Evolutionary conservation across 1,140 invertebrate species (phyloP).

Genomic region (Tyrophagus putrescentiae): DNA sequence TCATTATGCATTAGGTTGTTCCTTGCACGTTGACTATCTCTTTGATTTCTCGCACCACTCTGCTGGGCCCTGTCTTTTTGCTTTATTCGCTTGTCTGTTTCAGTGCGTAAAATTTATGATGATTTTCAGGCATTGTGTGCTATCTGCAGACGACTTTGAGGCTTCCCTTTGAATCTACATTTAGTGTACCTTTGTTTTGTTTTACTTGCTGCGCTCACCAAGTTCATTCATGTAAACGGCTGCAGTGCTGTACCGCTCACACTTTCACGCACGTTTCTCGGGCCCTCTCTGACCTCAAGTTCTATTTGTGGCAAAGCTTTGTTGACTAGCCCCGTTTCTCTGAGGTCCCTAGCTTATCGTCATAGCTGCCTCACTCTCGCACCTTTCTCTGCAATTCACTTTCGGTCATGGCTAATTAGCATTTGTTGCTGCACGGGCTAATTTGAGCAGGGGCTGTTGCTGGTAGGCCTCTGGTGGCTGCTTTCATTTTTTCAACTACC

Average conservation of each 20-base stretch:
- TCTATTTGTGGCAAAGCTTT: not conserved
- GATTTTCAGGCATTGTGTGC: too few species aligned
- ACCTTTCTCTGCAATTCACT: not conserved
- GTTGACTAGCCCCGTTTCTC: not conserved
- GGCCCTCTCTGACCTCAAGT: not conserved
- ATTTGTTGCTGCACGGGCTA: constrained; percentile 5
- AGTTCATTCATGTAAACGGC: too few species aligned
- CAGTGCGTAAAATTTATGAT: constrained; percentile 9
- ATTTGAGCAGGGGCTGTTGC: not conserved
- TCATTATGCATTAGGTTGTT: constrained; percentile 3
- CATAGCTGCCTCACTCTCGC: too few species aligned
- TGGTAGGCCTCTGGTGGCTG: not conserved
- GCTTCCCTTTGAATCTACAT: too few species aligned
- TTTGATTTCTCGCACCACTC: not conserved
- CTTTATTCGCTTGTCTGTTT: constrained; percentile 1
- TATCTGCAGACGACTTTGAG: too few species aligned
- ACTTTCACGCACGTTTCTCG: not conserved
- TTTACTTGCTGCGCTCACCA: too few species aligned
- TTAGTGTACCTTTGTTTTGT: too few species aligned
- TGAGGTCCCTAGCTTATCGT: too few species aligned
- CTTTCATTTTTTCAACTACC: not conserved
- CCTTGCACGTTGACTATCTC: not conserved
- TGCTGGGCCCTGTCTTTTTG: too few species aligned
- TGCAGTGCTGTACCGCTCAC: not conserved
- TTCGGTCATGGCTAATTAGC: constrained; percentile 11